Evolutionary conservation across 2,797 vertebrate genomes (phyloP), one percentile per base, ranked within the genome.

Genomic region (Crax fasciolata): DNA sequence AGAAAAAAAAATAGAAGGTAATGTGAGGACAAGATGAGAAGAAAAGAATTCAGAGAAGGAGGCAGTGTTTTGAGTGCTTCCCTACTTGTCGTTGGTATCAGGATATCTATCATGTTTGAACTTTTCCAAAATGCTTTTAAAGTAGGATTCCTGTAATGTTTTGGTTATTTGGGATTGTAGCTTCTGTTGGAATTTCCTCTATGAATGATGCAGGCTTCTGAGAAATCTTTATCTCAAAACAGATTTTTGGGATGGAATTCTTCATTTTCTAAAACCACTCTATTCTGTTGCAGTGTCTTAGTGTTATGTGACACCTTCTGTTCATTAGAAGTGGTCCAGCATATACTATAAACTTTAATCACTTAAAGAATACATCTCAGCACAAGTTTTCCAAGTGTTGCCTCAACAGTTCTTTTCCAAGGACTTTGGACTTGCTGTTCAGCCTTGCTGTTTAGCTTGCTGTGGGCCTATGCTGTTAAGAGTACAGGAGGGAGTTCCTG

Each of bases 11-110:
- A 18, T 18, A 30, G 61, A 73, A 46, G 63, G 21, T 51, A 85
- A 81, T 75, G 32, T 81, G 59, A 80, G 52, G 48, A 79, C 70
- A 91, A 68, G 68, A 90, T 68, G 78, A 80, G 92, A 92, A 66
- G 70, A 76, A 94, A 91, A 79, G 62, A 59, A 86, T 84, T 91
- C 38, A 65, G 23, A 49, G 51, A 66, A 88, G 84, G 75, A 73
- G 25, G 30, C 55, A 27, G 1, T 67, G 30, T 78, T 87, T 67
- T 35, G 84, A 84, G 32, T 4, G 4, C 84, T 93, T 88, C 38
- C 25, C 20, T 90, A 30, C 19, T 49, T 28, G 63, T 17, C 46
- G 27, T 88, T 76, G 55, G 15, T 75, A 59, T 81, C 49, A 21
- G 17, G 13, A 16, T 44, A 25, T 44, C 25, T 44, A 28, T 54